Conservation (phyloP, 1,140 invertebrate species). For the Cephus cinctus region DNA sequence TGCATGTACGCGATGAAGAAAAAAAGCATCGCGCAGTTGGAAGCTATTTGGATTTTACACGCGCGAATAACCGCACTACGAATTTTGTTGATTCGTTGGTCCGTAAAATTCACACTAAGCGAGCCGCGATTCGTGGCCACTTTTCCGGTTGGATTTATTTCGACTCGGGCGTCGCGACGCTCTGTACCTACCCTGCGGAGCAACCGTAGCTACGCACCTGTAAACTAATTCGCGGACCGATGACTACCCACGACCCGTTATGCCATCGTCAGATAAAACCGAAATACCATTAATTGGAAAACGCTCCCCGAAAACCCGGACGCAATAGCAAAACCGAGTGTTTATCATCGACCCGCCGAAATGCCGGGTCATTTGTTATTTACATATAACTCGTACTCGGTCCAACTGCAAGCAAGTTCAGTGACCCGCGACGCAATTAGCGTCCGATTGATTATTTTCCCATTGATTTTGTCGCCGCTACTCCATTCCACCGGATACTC, state of each 20-base stretch:
- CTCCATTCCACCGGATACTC: too few species aligned
- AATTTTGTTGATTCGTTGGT: too few species aligned
- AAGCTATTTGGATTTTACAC: too few species aligned
- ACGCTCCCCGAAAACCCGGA: slow-evolving; percentile 29
- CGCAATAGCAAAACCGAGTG: background rate
- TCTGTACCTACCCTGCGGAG: too few species aligned
- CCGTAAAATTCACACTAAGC: too few species aligned
- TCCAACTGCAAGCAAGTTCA: slow-evolving; percentile 26
- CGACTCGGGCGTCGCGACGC: too few species aligned
- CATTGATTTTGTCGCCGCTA: too few species aligned
- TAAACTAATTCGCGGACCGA: slow-evolving; percentile 39
- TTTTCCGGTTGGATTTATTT: too few species aligned
- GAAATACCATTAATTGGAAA: slow-evolving; percentile 54
- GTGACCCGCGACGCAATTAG: slow-evolving; percentile 33
- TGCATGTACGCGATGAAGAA: too few species aligned
- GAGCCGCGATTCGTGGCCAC: too few species aligned
- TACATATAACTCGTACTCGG: slow-evolving; percentile 38
- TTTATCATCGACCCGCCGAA: slow-evolving; percentile 33
- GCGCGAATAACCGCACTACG: too few species aligned
- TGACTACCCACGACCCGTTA: slow-evolving; percentile 14
- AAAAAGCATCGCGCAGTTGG: too few species aligned
- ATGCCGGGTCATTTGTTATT: slow-evolving; percentile 41
- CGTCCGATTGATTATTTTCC: slow-evolving; percentile 40
- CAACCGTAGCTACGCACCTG: slow-evolving; percentile 35
- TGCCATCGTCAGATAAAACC: slow-evolving; percentile 33